Percentiles rank a stretch among this genome's conserved stretches.
phyloP scores from a whole-genome alignment of 1,140 invertebrate species.

The Aphidius gifuensis region DNA sequence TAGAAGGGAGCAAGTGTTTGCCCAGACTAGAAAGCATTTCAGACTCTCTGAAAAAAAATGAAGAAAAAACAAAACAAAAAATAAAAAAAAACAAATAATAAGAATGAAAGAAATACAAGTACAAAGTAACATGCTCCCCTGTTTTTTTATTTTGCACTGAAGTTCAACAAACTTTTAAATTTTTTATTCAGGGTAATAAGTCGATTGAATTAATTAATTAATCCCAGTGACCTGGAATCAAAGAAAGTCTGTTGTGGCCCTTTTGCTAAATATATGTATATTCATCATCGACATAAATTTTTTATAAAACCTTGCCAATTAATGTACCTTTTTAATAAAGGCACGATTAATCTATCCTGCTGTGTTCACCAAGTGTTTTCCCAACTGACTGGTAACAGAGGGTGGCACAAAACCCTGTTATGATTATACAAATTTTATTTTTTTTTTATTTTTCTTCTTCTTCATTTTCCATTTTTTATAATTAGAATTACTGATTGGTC shows the following conservation, averaged over 20 bases:
- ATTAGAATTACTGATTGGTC: constrained; percentile 45
- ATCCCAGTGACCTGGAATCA: constrained; percentile 18
- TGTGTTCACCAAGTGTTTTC: constrained; percentile 21
- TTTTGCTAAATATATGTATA: background rate
- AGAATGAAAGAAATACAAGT: constrained; percentile 6
- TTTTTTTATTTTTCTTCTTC: too few relatives aligned
- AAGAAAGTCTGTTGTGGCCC: background rate
- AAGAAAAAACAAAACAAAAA: constrained; percentile 2
- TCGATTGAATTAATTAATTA: constrained; percentile 20
- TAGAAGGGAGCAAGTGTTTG: constrained; percentile 35
- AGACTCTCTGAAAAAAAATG: constrained; percentile 3
- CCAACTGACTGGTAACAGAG: constrained; percentile 10
- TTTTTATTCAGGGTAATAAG: background rate
- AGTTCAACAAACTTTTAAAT: too few relatives aligned
- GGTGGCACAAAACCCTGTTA: constrained; percentile 9
- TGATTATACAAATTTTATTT: constrained; percentile 7
- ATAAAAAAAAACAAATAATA: constrained; percentile 3
- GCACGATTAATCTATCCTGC: constrained; percentile 19
- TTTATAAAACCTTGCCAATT: constrained; percentile 23
- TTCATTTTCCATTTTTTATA: constrained; percentile 32
- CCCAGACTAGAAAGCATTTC: constrained; percentile 28
- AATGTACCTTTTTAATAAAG: constrained; percentile 24
- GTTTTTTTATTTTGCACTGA: constrained; percentile 17
- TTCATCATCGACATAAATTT: constrained; percentile 15
- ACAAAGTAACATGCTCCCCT: background rate